Conservation (phyloP, 2,888 invertebrate genomes). For the Ectobius pallidus region DNA sequence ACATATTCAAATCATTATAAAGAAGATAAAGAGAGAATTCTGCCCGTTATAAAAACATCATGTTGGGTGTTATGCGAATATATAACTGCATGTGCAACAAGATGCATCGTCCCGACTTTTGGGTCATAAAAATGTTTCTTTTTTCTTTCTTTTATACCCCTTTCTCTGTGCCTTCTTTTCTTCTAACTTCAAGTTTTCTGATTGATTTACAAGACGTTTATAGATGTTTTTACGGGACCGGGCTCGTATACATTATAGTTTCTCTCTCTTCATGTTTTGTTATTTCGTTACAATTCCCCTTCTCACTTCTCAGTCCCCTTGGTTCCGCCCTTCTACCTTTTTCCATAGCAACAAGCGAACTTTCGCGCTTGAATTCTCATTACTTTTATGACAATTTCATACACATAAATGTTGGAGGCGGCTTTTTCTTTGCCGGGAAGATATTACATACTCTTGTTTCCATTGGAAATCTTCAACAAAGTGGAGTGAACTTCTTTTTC, state of each 20-base stretch:
- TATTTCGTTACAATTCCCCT: conserved; percentile 11
- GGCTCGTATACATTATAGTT: conserved; percentile 5
- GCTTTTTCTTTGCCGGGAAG: not conserved
- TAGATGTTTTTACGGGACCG: conserved; percentile 6
- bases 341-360: not conserved
- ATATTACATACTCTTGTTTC: not conserved
- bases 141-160: not conserved
- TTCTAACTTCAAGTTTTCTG: conserved; percentile 9
- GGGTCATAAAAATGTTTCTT: conserved; percentile 4
- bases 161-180: not conserved
- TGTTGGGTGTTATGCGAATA: conserved; percentile 3
- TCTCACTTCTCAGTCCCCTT: not conserved
- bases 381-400: not conserved
- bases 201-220: conserved; percentile 34
- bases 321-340: not conserved
- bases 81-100: conserved; percentile 3
- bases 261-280: conserved; percentile 14
- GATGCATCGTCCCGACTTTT: conserved; percentile 19
- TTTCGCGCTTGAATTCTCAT: conserved; percentile 5
- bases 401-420: not conserved
- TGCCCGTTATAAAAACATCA: not conserved
- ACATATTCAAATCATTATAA: not conserved
- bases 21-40: no score
- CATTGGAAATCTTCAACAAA: not conserved
- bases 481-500: not conserved